phyloP scores from a whole-genome alignment of 1,140 invertebrate species.

The Periplaneta americana region DNA sequence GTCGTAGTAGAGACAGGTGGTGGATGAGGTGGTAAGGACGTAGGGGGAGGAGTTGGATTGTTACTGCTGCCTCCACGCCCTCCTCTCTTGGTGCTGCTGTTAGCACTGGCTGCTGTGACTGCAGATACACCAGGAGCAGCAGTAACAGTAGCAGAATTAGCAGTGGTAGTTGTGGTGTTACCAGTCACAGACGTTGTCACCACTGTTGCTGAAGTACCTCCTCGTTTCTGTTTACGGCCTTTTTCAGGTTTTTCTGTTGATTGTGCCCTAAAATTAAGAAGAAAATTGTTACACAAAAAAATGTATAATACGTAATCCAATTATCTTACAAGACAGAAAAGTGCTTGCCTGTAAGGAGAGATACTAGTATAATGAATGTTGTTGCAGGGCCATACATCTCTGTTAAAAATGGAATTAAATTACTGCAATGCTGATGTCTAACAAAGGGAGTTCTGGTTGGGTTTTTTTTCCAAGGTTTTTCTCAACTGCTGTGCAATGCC shows the following conservation, averaged over 20 bases:
- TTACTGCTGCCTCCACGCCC: neutral
- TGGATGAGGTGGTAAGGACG: neutral
- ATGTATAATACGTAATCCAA: too few relatives aligned
- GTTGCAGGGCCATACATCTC: too few relatives aligned
- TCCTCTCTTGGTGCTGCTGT: slow-evolving; percentile 1
- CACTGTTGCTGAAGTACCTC: slow-evolving; percentile 28
- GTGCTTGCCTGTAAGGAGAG: too few relatives aligned
- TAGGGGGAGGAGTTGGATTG: neutral
- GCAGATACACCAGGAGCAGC: slow-evolving; percentile 3
- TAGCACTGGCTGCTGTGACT: neutral
- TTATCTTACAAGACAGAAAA: too few relatives aligned
- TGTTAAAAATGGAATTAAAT: too few relatives aligned
- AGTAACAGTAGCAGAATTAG: neutral
- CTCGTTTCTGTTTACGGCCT: slow-evolving; percentile 36
- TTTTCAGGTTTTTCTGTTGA: slow-evolving; percentile 41
- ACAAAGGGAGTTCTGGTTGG: too few relatives aligned
- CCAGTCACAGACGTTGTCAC: slow-evolving; percentile 21
- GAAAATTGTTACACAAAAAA: neutral
- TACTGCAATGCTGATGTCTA: too few relatives aligned
- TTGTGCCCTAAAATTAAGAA: slow-evolving; percentile 34
- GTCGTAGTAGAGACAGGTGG: neutral
- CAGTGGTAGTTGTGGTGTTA: neutral
- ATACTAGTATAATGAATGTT: too few relatives aligned
- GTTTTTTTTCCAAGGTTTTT: too few relatives aligned
- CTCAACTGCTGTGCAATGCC: too few relatives aligned